phyloP scores from a whole-genome alignment of 1,140 invertebrate species.

The Cyrtorhinus lividipennis region DNA sequence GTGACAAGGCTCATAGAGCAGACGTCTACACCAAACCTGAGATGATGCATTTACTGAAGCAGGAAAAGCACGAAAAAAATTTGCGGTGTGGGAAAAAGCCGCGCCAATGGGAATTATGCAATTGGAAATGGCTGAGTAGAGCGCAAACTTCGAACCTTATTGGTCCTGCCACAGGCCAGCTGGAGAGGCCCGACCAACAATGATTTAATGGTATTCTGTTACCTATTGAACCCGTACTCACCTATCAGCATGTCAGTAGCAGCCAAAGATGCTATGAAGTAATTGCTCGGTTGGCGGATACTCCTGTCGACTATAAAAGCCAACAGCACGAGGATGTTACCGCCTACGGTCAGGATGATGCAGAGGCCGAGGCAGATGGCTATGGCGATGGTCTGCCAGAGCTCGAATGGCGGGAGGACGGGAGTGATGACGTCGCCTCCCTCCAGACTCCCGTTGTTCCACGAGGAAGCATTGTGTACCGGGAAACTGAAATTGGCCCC shows the following conservation, averaged over 20 bases:
- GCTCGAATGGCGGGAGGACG: constrained; percentile 65
- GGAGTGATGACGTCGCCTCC: constrained; percentile 31
- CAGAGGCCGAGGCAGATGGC: constrained; percentile 77
- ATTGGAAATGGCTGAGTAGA: too few species aligned
- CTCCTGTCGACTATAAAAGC: constrained; percentile 94
- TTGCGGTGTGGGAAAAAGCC: too few species aligned
- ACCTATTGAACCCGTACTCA: too few species aligned
- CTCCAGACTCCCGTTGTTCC: constrained; percentile 16
- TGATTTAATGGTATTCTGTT: too few species aligned
- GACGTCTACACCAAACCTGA: too few species aligned
- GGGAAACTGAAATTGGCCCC: neutral
- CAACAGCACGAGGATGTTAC: constrained; percentile 90
- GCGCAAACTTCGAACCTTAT: too few species aligned
- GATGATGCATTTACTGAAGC: too few species aligned
- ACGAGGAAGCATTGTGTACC: constrained; percentile 7
- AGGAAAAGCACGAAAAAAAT: too few species aligned
- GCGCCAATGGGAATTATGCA: too few species aligned
- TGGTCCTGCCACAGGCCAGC: too few species aligned
- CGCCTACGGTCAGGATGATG: constrained; percentile 82
- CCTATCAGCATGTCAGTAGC: constrained; percentile 97
- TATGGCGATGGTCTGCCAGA: constrained; percentile 85
- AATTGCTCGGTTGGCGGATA: constrained; percentile 97
- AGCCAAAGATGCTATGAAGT: constrained; percentile 96
- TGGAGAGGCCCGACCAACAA: too few species aligned
- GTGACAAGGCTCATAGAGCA: too few species aligned